Percentiles rank a stretch among this genome's conserved stretches.
These are phyloP conservation scores for Myodes glareolus DNA, from an alignment of 2,113 vertebrate species.

Conservation along the genomic window DNA sequence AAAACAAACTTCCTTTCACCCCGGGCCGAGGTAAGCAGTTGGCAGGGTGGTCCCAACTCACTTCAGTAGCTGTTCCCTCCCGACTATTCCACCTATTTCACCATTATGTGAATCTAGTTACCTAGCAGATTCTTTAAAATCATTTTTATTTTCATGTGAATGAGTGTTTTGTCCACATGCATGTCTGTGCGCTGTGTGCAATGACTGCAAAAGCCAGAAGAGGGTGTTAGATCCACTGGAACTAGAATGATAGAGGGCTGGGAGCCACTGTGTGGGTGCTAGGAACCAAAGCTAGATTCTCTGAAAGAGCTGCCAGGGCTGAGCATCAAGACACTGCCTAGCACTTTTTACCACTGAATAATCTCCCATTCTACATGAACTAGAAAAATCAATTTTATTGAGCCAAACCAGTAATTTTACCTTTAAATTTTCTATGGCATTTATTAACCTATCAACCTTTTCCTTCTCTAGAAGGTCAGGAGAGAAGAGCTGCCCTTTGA, in stretches of 20 bases:
- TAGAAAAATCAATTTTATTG: conserved; percentile 49
- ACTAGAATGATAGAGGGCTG: neutral
- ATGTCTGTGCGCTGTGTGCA: neutral
- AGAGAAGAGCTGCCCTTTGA: conserved; percentile 2
- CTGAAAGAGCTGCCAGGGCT: neutral
- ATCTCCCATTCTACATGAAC: conserved; percentile 59
- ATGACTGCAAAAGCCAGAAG: neutral
- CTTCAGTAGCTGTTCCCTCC: neutral
- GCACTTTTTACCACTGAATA: neutral
- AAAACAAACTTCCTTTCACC: neutral
- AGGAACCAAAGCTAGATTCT: neutral
- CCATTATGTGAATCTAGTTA: neutral
- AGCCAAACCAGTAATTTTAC: conserved; percentile 9
- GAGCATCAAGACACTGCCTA: neutral
- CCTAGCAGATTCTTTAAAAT: neutral
- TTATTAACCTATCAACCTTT: neutral
- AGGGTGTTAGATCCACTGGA: neutral
- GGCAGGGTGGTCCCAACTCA: neutral
- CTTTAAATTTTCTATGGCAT: conserved; percentile 31
- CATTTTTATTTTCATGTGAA: neutral
- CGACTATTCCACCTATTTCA: neutral
- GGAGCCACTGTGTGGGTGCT: neutral
- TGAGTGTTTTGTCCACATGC: neutral
- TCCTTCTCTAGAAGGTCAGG: neutral
- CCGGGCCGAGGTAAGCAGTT: neutral